Base-by-base conservation (phyloP, 2,888 invertebrate species). In the Parnassius orleans region DNA sequence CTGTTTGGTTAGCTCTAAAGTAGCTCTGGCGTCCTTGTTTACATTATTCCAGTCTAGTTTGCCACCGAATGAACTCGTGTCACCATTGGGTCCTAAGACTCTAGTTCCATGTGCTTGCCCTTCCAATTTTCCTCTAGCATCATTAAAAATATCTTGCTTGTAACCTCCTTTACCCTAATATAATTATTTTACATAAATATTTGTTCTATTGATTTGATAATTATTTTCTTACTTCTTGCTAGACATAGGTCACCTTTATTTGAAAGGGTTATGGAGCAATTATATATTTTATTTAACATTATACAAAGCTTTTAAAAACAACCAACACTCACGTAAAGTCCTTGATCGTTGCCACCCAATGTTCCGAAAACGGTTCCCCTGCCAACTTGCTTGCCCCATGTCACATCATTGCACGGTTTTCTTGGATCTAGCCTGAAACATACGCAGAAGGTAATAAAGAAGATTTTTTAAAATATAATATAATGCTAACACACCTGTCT, bases 91-190 rank as follows among this genome's bases (percentile, higher is more conserved):
- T 0, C 84, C 78, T 0, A 87, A 69, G 0, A 82, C 80, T 2
- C 82, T 74, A 2, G 80, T 73, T 1, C 87, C 86, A 61, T 83
- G 80, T 0, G 75, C 79, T 47, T 79, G 76, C 0, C 78, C 86
- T 50, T 76, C 67, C 9, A 86, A 63, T 9, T 71, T 78, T 2
- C 87, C 87, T 5, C 86, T 80, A 7, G 77, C 54, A 64, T 87
- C 86, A 57, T 87, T 73, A 74, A 86, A 86, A 65, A 87, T 73
- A 14, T 83, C 76, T 52, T 78, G 80, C 55, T 80, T 77, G 67
- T 87, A 87, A 2, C 85, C 87, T 0, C 75, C 86, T 70, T 73
- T 79, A 24, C 86, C 87, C 86, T 42, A 19, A 7, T 11, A 1
- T 10, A 3, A 2, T 15, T 14, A 15, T 15, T 12, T 10, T 11